phyloP scores from a whole-genome alignment of 2,113 vertebrate species.

The Crotalus horridus region DNA sequence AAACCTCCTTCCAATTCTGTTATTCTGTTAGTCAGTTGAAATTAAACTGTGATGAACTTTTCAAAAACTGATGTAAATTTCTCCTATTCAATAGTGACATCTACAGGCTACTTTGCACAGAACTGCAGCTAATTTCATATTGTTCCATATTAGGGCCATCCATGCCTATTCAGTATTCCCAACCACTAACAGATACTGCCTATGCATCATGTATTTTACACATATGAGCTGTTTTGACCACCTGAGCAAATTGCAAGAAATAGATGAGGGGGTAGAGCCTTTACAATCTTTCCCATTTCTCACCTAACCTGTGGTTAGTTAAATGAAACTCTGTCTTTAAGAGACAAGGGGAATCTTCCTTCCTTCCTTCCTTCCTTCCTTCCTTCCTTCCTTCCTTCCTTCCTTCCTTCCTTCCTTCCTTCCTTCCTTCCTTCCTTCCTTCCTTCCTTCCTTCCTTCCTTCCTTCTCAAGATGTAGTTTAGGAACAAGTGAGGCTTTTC shows the following conservation, averaged over 20 bases:
- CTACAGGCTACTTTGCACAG: constrained; percentile 2
- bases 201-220: background rate
- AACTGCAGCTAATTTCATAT: background rate
- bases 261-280: background rate
- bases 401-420: background rate
- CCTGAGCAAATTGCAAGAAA: background rate
- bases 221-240: background rate
- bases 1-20: background rate
- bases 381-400: background rate
- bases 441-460: background rate
- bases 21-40: background rate
- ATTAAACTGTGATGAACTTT: background rate
- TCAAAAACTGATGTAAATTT: background rate
- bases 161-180: background rate
- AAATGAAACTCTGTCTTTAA: background rate
- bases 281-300: background rate
- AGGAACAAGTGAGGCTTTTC: background rate
- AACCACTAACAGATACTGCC: background rate
- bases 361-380: background rate
- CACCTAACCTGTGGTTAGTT: background rate
- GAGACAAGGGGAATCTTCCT: background rate
- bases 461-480: background rate
- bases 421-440: background rate
- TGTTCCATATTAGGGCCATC: background rate
- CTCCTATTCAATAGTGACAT: constrained; percentile 15